Base-by-base conservation (phyloP, 2,797 vertebrate species). In the Enteromius argenteus region DNA sequence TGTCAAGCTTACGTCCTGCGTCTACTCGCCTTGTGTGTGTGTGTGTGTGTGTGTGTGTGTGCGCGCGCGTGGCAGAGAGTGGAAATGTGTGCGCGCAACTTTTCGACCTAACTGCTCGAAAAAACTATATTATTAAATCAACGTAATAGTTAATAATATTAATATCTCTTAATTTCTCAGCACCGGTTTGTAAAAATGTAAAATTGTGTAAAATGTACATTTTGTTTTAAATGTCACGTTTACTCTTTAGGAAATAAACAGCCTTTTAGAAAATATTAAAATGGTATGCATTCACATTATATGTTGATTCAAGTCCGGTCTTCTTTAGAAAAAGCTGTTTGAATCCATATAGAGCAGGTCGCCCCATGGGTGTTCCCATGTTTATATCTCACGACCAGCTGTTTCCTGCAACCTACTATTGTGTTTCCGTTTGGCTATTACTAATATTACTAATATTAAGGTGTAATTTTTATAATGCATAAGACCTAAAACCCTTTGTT, bases 1-100 rank as follows among this genome's bases (percentile, higher is more conserved):
- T 83, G 79, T 75, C 73, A 79, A 81, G 72, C 21, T 85, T 74
- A 66, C 42, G 76, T 85, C 32, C 66, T 68, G 60, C 51, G 5
- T 68, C 62, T 73, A 23, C n/a, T 46, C 60, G 30, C 66, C 32
- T 42, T 53, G 78, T 85, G 60, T 56, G 32, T 58, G 66, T 30
- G 81, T 51, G 58, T 37, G 69, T 73, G 79, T 4, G 60, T 15
- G 73, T 5, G 76, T 4, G 44, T 4, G 69, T 10, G 64, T 8
- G 62, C 23, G 53, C 17, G 71, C 35, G 56, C 3, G 8, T 3
- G 53, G 42, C 10, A 13, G 10, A 44, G 11, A 44, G 42, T 44
- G 42, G 15, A 0, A 13, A 6, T 53, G 19, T 21, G 53, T 9
- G n/a, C 0, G n/a, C 23, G 10, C 11, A 27, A 15, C 23, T 62